Percentiles rank a stretch among this genome's conserved stretches.
Evolutionary conservation across 2,888 invertebrate species (phyloP).

Genomic region (Syrista parreyssii): DNA sequence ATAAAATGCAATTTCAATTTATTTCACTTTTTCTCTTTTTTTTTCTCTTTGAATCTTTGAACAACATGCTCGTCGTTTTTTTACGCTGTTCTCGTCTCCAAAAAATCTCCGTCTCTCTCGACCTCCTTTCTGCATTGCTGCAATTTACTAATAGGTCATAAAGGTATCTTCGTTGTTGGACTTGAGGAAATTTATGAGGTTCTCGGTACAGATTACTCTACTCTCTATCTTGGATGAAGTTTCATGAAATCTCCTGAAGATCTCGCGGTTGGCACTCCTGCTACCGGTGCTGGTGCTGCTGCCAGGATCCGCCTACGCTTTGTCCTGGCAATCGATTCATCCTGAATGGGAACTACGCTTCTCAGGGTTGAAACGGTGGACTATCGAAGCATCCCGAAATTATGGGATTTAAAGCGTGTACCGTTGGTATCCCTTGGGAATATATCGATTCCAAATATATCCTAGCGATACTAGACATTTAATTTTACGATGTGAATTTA

Average conservation of each 20-base stretch:
- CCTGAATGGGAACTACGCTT: not conserved
- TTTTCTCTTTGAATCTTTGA: not conserved
- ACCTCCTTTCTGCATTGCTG: not conserved
- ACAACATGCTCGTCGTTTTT: not conserved
- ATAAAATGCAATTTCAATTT: not conserved
- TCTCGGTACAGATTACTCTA: not conserved
- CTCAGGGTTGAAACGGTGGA: not conserved
- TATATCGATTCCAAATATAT: not conserved
- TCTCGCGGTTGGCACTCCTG: not conserved
- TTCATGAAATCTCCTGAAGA: not conserved
- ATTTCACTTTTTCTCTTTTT: not conserved
- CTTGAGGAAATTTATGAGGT: not conserved
- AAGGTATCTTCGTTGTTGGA: not conserved
- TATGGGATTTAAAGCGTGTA: not conserved
- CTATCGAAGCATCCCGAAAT: not conserved
- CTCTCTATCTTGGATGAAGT: not conserved
- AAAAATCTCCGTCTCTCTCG: not conserved
- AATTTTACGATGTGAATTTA: not conserved
- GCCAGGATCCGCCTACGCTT: slow-evolving; percentile 6
- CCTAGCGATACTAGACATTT: not conserved
- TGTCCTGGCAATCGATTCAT: slow-evolving; percentile 11
- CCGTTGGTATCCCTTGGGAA: not conserved
- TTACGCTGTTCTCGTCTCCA: not conserved
- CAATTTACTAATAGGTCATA: not conserved
- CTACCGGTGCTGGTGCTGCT: not conserved